These are phyloP conservation scores for Tenthredo amoena DNA, from an alignment of 2,888 invertebrate genomes.

Conservation along the genomic window DNA sequence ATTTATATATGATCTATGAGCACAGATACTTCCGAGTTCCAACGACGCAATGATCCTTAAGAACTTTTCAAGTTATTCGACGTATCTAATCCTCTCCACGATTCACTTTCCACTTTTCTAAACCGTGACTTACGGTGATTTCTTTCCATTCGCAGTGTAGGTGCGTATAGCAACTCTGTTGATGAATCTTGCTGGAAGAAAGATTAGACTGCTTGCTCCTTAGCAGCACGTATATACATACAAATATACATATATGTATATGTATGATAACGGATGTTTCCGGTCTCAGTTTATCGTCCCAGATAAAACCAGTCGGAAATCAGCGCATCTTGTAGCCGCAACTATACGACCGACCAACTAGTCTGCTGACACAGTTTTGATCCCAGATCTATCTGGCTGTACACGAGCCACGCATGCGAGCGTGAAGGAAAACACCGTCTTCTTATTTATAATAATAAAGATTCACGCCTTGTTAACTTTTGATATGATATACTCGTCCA, in stretches of 20 bases:
- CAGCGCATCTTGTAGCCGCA: constrained; percentile 22
- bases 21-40: too few species aligned
- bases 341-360: constrained; percentile 16
- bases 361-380: constrained; percentile 44
- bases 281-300: constrained; percentile 50
- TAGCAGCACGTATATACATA: not conserved
- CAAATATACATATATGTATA: not conserved
- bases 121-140: not conserved
- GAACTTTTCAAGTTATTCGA: not conserved
- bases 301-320: constrained; percentile 53
- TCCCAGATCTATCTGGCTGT: not conserved
- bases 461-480: not conserved
- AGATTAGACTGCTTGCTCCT: not conserved
- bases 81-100: not conserved
- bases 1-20: too few species aligned
- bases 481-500: not conserved
- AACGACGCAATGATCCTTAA: too few species aligned
- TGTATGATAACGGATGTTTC: constrained; percentile 45
- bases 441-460: not conserved
- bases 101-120: constrained; percentile 39
- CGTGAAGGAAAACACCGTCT: not conserved
- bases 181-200: not conserved
- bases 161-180: not conserved
- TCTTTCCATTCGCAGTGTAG: not conserved
- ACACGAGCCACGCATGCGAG: not conserved